Base-by-base conservation (phyloP, 2,113 vertebrate genomes). In the Zosterops pallidus region DNA sequence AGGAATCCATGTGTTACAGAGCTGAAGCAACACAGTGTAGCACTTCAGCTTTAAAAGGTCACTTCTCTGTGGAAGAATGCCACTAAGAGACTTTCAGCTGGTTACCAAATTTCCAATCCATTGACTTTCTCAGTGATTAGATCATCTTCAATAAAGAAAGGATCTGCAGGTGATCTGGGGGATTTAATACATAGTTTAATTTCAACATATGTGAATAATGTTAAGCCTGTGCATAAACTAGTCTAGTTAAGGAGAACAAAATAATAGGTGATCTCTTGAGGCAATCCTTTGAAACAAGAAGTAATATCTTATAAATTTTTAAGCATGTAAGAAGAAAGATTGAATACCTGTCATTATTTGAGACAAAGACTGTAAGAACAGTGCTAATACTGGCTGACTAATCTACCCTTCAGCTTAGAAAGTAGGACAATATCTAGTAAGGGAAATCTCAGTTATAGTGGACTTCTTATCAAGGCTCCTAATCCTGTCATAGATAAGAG, bases 401-500 rank as follows among this genome's bases (percentile, higher is more conserved):
- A 74, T 68, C 70, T 85, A 21, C 78, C 5, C 7, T 52, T 80
- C 44, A 55, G 23, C 23, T 70, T 65, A 29, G 33, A 92, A 96
- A 70, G 33, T 42, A 67, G 86, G 56, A 86, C 70, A 76, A 22
- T 21, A 22, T 87, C 57, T 76, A 69, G 69, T 68, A 74, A 56
- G 65, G 37, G 57, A 89, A 91, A 75, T 84, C 55, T 56, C 1
- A 1, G 59, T 88, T 91, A 16, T 31, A 85, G 49, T 1, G 0
- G 47, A 41, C 35, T 83, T 59, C 56, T 95, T 94, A 95, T 96
- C 95, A 86, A 50, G 29, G 39, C 46, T 93, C 12, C 52, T 91
- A 89, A 89, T 94, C 83, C 93, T 80, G 35, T 65, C 55, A 41
- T 7, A 94, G 93, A 94, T 94, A 88, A 96, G 89, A 70, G 83